phyloP scores from a whole-genome alignment of 2,113 vertebrate genomes.

The Gopherus flavomarginatus region DNA sequence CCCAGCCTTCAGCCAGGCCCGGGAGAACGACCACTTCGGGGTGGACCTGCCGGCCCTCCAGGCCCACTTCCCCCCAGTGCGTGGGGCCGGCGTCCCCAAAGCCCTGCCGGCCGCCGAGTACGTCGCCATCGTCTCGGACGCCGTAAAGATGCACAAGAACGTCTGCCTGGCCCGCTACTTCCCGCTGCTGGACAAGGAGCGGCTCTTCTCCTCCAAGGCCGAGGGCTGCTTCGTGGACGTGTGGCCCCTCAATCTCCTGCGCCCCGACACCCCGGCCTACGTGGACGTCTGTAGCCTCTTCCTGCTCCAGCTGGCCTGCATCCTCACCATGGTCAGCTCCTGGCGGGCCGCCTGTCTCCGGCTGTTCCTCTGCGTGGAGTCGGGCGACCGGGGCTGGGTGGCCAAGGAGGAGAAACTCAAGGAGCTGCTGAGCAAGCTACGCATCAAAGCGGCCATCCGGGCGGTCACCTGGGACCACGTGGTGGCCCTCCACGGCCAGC shows the following conservation, averaged over 20 bases:
- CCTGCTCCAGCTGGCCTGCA: constrained; percentile 90
- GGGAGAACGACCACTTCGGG: constrained; percentile 55
- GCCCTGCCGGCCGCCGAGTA: constrained; percentile 83
- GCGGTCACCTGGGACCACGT: constrained; percentile 88
- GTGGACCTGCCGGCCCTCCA: not conserved
- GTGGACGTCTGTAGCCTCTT: constrained; percentile 93
- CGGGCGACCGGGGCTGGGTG: constrained; percentile 72
- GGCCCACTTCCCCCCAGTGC: constrained; percentile 74
- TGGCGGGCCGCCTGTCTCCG: constrained; percentile 87
- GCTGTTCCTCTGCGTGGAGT: constrained; percentile 91
- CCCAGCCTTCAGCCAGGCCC: constrained; percentile 41
- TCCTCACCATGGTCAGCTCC: constrained; percentile 89
- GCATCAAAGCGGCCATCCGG: constrained; percentile 87
- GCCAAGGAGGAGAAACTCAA: constrained; percentile 77
- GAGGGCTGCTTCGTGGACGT: constrained; percentile 82
- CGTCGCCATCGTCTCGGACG: constrained; percentile 86
- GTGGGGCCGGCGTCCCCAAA: constrained; percentile 57
- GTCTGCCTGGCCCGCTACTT: constrained; percentile 89
- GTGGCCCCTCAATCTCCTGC: constrained; percentile 90
- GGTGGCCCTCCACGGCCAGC: constrained; percentile 80
- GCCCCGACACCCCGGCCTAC: constrained; percentile 89
- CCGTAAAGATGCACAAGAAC: constrained; percentile 92
- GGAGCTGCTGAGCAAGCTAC: constrained; percentile 86
- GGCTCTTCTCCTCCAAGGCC: constrained; percentile 48
- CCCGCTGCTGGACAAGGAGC: constrained; percentile 79